Evolutionary conservation across 2,797 vertebrate species (phyloP).

Genomic region (Sebastes dallii): DNA sequence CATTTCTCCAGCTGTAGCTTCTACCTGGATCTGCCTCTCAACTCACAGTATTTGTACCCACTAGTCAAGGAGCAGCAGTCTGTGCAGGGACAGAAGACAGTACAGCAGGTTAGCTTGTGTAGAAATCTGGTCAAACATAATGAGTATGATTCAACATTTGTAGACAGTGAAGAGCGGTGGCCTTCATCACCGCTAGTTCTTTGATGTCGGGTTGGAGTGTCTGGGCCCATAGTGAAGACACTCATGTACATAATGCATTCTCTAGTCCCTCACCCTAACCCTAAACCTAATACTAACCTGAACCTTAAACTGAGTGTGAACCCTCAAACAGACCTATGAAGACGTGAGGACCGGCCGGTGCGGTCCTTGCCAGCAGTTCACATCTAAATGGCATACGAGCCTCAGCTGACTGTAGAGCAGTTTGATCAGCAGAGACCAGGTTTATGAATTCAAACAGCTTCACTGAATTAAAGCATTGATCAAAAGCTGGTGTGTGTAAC

Average conservation of each 20-base stretch:
- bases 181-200: too few relatives aligned
- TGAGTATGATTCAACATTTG: neutral
- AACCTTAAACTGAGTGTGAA: neutral
- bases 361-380: neutral
- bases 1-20: conserved; percentile 16
- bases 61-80: neutral
- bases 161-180: neutral
- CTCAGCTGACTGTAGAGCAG: neutral
- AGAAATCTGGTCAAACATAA: neutral
- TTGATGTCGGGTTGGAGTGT: too few relatives aligned
- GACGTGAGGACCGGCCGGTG: too few relatives aligned
- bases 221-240: neutral
- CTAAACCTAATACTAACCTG: neutral
- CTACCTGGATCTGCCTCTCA: neutral
- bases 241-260: neutral
- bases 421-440: conserved; percentile 23
- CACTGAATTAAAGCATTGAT: conserved; percentile 37
- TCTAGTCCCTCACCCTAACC: neutral
- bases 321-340: neutral
- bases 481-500: conserved; percentile 3
- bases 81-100: neutral
- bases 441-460: conserved; percentile 26
- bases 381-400: neutral
- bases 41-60: conserved; percentile 9
- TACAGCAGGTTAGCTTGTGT: neutral